Evolutionary conservation across 2,888 invertebrate genomes (phyloP), one percentile per base, ranked within the genome.

Genomic region (Pardosa pseudoannulata): DNA sequence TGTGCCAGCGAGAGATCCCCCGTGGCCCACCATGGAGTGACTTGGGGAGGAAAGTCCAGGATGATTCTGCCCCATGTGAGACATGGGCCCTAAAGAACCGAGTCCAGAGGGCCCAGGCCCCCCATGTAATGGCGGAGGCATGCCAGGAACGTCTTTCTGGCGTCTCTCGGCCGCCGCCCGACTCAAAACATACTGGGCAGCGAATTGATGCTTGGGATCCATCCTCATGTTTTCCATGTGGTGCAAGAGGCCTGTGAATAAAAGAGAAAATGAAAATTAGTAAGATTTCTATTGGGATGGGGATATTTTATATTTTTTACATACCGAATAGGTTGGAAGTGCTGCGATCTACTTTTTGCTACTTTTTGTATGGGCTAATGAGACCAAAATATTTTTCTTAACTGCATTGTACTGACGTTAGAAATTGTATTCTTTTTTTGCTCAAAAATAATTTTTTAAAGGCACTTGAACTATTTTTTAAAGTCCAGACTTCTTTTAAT

Each of bases 151-250:
- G 82, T 88, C 88, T 82, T 88, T 88, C 91, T 97, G 97, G 89
- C 97, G 93, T 89, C 97, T 94, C 91, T 97, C 97, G 19, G 97
- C 97, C 7, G 97, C 97, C 9, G 97, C 97, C 90, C 97, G 93
- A 80, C 96, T 96, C 41, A 97, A 93, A 64, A 97, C 97, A 92
- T 97, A 97, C 91, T 97, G 97, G 32, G 97, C 97, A 56, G 97
- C 97, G 91, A 97, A 97, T 92, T 97, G 97, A 93, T 97, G 97
- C 92, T 97, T 97, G 0, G 97, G 97, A 92, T 97, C 97, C 97
- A 97, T 97, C 90, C 97, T 94, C 97, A 97, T 97, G 91, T 97
- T 97, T 91, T 97, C 97, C 97, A 97, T 97, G 91, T 97, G 97
- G 85, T 96, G 96, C 83, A 97, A 93, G 36, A 97, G 94, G 91